These are phyloP conservation scores for Microcebus ravelobensis DNA, from an alignment of 2,113 vertebrate genomes.

Conservation along the genomic window DNA sequence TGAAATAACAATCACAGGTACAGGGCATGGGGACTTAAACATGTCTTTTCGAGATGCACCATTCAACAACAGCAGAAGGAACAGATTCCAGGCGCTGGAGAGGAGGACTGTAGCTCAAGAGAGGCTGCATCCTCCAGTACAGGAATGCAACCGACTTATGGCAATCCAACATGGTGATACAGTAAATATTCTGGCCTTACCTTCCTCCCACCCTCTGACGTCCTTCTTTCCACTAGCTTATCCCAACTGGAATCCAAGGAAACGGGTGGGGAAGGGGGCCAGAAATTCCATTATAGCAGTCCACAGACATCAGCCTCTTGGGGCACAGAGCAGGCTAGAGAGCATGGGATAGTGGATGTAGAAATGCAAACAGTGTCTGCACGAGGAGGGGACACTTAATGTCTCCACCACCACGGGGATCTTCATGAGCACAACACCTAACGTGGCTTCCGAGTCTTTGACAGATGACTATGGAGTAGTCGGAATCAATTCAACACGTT, in stretches of 20 bases:
- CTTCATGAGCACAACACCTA: neutral
- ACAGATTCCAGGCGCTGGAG: neutral
- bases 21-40: neutral
- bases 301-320: neutral
- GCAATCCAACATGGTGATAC: neutral
- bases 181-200: neutral
- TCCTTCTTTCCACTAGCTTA: neutral
- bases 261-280: accelerated
- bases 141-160: neutral
- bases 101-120: neutral
- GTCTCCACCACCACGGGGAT: neutral
- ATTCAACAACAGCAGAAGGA: neutral
- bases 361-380: neutral
- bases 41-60: neutral
- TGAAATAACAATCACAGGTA: neutral
- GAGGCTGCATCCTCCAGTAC: neutral
- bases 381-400: no score
- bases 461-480: neutral
- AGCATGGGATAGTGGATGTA: accelerated
- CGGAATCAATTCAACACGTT: neutral
- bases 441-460: neutral
- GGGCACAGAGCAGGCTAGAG: neutral
- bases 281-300: neutral
- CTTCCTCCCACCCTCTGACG: neutral
- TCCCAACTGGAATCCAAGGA: neutral